Evolutionary conservation across 2,888 invertebrate species (phyloP).

Genomic region (Eledone cirrhosa): DNA sequence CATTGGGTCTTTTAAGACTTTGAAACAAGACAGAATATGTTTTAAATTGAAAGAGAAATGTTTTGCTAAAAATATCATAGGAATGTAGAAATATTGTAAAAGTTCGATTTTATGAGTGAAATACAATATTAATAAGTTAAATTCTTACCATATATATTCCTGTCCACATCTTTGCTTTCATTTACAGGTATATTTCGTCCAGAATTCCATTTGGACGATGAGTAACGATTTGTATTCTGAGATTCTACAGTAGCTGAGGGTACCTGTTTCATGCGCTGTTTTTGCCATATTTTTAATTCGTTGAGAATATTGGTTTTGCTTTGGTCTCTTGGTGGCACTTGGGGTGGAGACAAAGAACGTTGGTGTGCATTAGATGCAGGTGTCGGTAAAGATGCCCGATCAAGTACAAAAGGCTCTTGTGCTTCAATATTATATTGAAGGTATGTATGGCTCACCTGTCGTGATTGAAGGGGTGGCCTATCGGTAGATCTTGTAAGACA

Average conservation of each 20-base stretch:
- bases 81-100: no score
- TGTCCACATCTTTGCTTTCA: not conserved
- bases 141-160: constrained; percentile 19
- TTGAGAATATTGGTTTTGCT: constrained; percentile 44
- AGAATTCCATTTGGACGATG: not conserved
- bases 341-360: constrained; percentile 63
- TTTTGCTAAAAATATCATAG: no score
- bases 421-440: not conserved
- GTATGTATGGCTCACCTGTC: not conserved
- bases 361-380: constrained; percentile 59
- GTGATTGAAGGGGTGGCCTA: constrained; percentile 21
- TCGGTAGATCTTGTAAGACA: constrained; percentile 7
- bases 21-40: no score
- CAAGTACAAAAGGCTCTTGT: not conserved
- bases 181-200: not conserved
- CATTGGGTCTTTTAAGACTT: no score
- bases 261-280: constrained; percentile 39
- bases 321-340: constrained; percentile 52
- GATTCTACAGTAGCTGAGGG: not conserved
- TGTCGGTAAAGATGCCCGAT: not conserved
- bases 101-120: no score
- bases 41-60: no score
- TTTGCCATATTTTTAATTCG: constrained; percentile 57
- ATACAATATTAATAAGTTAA: no score
- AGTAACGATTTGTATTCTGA: not conserved